Conservation (phyloP, 2,113 vertebrate species). For the Corythaixoides concolor region DNA sequence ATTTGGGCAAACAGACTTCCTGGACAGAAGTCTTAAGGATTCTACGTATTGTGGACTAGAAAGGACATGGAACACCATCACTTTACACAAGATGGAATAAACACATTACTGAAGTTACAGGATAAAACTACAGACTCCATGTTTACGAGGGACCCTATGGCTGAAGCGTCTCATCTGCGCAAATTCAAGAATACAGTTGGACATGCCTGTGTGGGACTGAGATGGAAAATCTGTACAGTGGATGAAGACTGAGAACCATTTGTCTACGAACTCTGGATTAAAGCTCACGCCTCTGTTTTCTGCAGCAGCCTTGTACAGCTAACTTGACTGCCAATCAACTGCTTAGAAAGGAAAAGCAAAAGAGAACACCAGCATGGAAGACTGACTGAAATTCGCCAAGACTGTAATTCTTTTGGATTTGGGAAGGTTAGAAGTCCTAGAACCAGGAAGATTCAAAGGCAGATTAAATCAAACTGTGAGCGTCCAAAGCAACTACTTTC, state of each 20-base stretch:
- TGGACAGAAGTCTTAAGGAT: slow-evolving; percentile 66
- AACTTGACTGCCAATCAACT: slow-evolving; percentile 52
- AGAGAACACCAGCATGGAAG: slow-evolving; percentile 28
- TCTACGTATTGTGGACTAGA: slow-evolving; percentile 57
- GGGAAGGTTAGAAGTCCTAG: slow-evolving; percentile 64
- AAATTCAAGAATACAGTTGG: slow-evolving; percentile 28
- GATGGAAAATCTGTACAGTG: slow-evolving; percentile 38
- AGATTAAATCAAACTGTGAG: slow-evolving; percentile 48
- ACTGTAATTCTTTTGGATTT: slow-evolving; percentile 61
- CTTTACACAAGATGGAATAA: slow-evolving; percentile 44
- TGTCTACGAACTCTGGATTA: slow-evolving; percentile 54
- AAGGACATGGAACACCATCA: slow-evolving; percentile 61
- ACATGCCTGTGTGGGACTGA: slow-evolving; percentile 60
- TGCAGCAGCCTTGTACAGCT: slow-evolving; percentile 9
- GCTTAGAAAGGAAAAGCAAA: slow-evolving; percentile 21
- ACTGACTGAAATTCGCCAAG: slow-evolving; percentile 48
- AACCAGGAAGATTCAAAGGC: slow-evolving; percentile 51
- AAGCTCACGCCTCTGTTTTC: background rate
- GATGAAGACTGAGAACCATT: slow-evolving; percentile 66
- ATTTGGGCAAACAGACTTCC: slow-evolving; percentile 59
- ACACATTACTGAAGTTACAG: slow-evolving; percentile 32
- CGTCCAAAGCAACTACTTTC: slow-evolving; percentile 24
- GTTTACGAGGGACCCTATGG: slow-evolving; percentile 26
- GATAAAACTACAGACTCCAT: slow-evolving; percentile 55
- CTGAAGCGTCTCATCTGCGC: slow-evolving; percentile 4